A percentile compares a stretch with the other conserved stretches of the same genome.
These are phyloP conservation scores for Lithophane leautieri DNA, from an alignment of 2,888 invertebrate genomes.

Conservation along the genomic window DNA sequence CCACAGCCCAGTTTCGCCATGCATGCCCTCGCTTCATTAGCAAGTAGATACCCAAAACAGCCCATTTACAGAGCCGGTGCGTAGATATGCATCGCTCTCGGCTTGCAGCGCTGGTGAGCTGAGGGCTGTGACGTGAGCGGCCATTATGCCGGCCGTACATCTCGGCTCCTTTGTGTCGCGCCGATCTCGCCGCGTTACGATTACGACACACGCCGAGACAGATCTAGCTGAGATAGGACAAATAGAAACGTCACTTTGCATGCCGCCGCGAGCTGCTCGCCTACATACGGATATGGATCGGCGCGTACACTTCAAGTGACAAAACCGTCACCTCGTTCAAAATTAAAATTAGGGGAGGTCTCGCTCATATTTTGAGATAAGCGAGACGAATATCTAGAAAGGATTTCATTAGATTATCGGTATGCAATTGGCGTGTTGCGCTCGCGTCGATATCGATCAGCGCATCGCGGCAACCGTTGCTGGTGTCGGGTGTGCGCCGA, in stretches of 20 bases:
- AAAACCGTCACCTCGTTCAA: conserved; percentile 78
- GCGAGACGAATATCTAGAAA: conserved; percentile 69
- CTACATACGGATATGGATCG: conserved; percentile 80
- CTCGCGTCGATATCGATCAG: conserved; percentile 82
- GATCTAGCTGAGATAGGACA: conserved; percentile 87
- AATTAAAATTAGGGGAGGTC: conserved; percentile 72
- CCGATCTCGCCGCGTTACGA: conserved; percentile 87
- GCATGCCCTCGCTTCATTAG: conserved; percentile 87
- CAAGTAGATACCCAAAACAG: conserved; percentile 89
- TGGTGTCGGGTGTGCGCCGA: conserved; percentile 82
- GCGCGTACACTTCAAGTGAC: conserved; percentile 80
- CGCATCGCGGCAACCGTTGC: conserved; percentile 75
- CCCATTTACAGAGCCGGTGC: conserved; percentile 87
- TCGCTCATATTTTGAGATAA: conserved; percentile 55
- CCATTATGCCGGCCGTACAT: conserved; percentile 87
- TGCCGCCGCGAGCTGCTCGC: conserved; percentile 82
- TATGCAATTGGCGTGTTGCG: conserved; percentile 84
- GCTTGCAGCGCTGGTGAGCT: conserved; percentile 77
- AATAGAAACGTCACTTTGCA: conserved; percentile 90
- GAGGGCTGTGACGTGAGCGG: conserved; percentile 85
- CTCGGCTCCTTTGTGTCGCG: conserved; percentile 88
- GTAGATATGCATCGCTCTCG: conserved; percentile 88
- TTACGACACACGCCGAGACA: conserved; percentile 87
- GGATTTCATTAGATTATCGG: conserved; percentile 85
- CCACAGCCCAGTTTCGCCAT: conserved; percentile 84